phyloP scores from a whole-genome alignment of 2,888 invertebrate genomes.

The Eupithecia pulchellata region DNA sequence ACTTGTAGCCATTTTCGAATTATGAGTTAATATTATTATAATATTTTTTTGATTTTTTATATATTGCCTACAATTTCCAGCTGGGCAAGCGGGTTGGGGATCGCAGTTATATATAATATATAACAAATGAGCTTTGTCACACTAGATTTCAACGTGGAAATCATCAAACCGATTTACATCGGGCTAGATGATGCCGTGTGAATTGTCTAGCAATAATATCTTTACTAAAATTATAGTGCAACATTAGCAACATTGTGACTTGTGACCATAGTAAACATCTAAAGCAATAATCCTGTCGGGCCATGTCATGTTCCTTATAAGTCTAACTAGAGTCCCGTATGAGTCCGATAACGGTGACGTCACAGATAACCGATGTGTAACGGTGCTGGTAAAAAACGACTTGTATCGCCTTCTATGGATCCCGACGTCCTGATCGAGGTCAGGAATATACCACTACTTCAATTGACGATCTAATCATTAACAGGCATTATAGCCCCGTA shows the following conservation, averaged over 20 bases:
- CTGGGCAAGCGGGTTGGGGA: too few species aligned
- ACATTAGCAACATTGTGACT: neutral
- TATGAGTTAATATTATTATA: too few species aligned
- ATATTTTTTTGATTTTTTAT: too few species aligned
- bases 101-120: too few species aligned
- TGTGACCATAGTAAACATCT: neutral
- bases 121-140: too few species aligned
- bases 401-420: constrained; percentile 45
- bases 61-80: too few species aligned
- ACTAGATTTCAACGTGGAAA: neutral
- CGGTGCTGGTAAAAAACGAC: constrained; percentile 48
- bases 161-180: neutral
- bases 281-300: neutral
- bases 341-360: constrained; percentile 42
- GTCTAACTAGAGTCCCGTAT: constrained; percentile 28
- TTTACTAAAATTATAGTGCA: neutral
- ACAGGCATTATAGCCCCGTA: neutral
- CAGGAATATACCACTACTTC: constrained; percentile 17
- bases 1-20: too few species aligned
- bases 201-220: neutral
- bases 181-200: neutral
- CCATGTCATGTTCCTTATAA: neutral
- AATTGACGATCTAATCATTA: neutral
- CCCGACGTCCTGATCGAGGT: constrained; percentile 7
- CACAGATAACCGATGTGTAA: constrained; percentile 45